These are phyloP conservation scores for Venustaconcha ellipsiformis DNA, from an alignment of 1,140 invertebrate species.

Conservation along the genomic window DNA sequence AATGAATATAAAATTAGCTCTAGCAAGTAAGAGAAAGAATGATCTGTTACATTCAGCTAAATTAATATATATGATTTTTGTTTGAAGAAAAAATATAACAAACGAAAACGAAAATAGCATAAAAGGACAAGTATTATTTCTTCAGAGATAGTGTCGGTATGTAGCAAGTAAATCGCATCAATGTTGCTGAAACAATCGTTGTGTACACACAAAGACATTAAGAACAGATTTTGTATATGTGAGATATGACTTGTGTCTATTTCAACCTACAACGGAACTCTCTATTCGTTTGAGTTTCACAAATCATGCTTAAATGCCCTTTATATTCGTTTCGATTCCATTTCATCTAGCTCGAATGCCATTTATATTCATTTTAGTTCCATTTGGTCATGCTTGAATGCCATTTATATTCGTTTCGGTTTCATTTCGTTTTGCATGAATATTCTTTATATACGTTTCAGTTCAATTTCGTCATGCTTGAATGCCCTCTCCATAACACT, in stretches of 20 bases:
- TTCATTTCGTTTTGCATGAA: slow-evolving; percentile 94
- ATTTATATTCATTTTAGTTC: slow-evolving; percentile 79
- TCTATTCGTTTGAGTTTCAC: slow-evolving; percentile 77
- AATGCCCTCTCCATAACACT: slow-evolving; percentile 92
- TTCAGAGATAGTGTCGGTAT: too few relatives aligned
- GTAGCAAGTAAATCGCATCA: too few relatives aligned
- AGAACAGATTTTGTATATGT: too few relatives aligned
- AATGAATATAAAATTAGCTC: too few relatives aligned
- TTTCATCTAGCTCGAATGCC: slow-evolving; percentile 92
- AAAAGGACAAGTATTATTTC: too few relatives aligned
- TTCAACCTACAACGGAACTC: too few relatives aligned
- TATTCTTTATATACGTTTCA: slow-evolving; percentile 77
- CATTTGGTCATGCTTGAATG: slow-evolving; percentile 92
- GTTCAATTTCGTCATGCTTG: slow-evolving; percentile 91
- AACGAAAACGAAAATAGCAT: not conserved
- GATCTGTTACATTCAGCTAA: too few relatives aligned
- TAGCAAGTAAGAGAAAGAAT: too few relatives aligned
- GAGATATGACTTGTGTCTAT: too few relatives aligned
- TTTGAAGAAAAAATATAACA: not conserved
- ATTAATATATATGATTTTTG: not conserved
- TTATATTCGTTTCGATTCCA: slow-evolving; percentile 78
- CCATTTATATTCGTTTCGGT: slow-evolving; percentile 76
- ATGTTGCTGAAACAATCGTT: too few relatives aligned
- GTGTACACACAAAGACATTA: too few relatives aligned
- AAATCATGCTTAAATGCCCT: slow-evolving; percentile 92